Evolutionary conservation across 2,113 vertebrate genomes (phyloP), one percentile per base, ranked within the genome.

Genomic region (Solenodon paradoxus): DNA sequence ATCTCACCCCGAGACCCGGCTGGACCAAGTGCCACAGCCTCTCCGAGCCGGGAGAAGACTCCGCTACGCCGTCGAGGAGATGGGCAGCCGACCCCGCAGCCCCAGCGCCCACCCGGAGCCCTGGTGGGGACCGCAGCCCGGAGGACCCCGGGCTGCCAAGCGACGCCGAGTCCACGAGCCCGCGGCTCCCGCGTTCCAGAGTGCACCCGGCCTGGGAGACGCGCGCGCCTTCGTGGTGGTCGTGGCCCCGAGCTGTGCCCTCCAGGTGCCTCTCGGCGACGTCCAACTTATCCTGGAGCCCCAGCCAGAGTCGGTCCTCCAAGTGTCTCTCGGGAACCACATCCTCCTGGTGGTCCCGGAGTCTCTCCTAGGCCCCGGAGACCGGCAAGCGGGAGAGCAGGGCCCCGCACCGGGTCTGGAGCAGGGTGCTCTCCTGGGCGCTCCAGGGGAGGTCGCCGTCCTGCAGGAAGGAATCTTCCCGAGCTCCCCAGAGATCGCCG

Each of bases 221-320:
- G 30, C 72, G 35, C 12, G 32, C 12, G 26, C 47, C n/a, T 79
- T 71, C 5, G 26, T 87, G 9, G 63, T 69, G 35, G 24, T 90
- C 32, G 38, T 90, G 82, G 38, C 81, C 26, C 4, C 61, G 0
- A 81, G 53, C 61, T 88, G 45, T 28, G 28, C 63, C 47, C n/a
- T 94, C 40, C 83, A 89, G 30, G 35, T 96, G 17, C 7, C 55
- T 19, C 61, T 87, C 42, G 83, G 85, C 7, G 10, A 57, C 42
- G 38, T 81, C 61, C 74, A 74, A 22, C 22, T 96, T 47, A 9
- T 96, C 83, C 66, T 95, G 20, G 45, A 95, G 61, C 72, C 92
- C 0, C 9, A 42, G 35, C 87, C 92, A 0, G 16, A 68, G 4
- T 84, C 38, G 1, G 51, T 88, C 45, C 71, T 96, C 71, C 71